Evolutionary conservation across 2,113 vertebrate species (phyloP).

Genomic region (Bothrops jararaca): DNA sequence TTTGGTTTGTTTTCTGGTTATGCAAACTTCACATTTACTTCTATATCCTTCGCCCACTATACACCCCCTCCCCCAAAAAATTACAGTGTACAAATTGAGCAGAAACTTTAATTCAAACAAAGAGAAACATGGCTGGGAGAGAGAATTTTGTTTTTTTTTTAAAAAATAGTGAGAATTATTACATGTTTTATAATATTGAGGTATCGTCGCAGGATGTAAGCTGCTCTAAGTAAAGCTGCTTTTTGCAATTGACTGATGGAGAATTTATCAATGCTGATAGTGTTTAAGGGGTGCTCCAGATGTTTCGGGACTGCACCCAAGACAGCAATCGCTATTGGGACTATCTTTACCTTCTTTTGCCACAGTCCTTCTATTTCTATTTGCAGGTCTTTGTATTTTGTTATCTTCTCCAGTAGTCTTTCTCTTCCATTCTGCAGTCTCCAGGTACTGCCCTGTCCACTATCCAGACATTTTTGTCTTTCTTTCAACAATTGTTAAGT

Average conservation of each 20-base stretch:
- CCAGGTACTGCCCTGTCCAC: no score
- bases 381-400: no score
- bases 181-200: slow-evolving; percentile 2
- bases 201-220: not conserved
- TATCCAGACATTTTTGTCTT: no score
- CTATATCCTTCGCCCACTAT: not conserved
- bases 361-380: no score
- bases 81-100: not conserved
- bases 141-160: not conserved
- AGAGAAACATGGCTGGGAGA: not conserved
- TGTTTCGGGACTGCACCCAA: not conserved
- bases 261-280: not conserved
- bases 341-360: no score
- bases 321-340: no score
- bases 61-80: no score
- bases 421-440: no score
- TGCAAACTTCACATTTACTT: not conserved
- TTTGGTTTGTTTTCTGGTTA: not conserved
- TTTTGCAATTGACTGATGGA: not conserved
- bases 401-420: no score
- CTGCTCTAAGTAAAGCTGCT: not conserved
- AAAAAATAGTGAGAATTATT: not conserved
- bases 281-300: not conserved
- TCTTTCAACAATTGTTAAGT: no score
- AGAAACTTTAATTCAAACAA: not conserved